Evolutionary conservation across 2,113 vertebrate species (phyloP), one percentile per base, ranked within the genome.

Genomic region (Strigops habroptila): DNA sequence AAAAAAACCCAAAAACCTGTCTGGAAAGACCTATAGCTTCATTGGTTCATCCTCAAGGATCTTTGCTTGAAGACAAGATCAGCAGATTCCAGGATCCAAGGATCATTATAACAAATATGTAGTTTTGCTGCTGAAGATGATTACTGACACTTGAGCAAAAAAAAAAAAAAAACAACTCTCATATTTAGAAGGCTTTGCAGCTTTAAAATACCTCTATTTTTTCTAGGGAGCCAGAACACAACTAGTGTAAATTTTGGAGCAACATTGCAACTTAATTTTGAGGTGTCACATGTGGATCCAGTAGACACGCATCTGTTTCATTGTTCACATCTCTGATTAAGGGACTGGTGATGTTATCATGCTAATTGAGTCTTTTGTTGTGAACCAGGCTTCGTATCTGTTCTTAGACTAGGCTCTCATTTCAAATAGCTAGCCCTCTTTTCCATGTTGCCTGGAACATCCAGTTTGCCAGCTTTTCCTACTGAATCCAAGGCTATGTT

Each of bases 281-380:
- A 80, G 30, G 8, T 65, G 21, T 64, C 24, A 17, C 3, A 2
- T 10, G 23, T 77, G 48, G 12, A 41, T 92, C 33, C 6, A 31
- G 13, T 5, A 44, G 24, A 11, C 12, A 2, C 5, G 14, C 6
- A 16, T 52, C 16, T 53, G 1, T 69, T 0, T 0, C 15, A 9
- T 85, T 0, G 1, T 57, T 84, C 30, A 10, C 8, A 6, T 60
- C 33, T 84, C 7, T 6, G 10, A 27, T 78, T 70, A 51, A 70
- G 14, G 18, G 18, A 8, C 10, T 78, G 30, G 3, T 67, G 68
- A 44, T 73, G 7, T 5, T 70, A 7, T 25, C 30, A 53, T 33
- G 14, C 37, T 31, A 22, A 60, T 12, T 60, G 35, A 17, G 48
- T 55, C 30, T 52, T 79, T 35, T 80, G 18, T 53, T 49, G 28